These are phyloP conservation scores for Enteromius afrohamiltoni DNA, from an alignment of 2,797 vertebrate genomes.

Conservation along the genomic window DNA sequence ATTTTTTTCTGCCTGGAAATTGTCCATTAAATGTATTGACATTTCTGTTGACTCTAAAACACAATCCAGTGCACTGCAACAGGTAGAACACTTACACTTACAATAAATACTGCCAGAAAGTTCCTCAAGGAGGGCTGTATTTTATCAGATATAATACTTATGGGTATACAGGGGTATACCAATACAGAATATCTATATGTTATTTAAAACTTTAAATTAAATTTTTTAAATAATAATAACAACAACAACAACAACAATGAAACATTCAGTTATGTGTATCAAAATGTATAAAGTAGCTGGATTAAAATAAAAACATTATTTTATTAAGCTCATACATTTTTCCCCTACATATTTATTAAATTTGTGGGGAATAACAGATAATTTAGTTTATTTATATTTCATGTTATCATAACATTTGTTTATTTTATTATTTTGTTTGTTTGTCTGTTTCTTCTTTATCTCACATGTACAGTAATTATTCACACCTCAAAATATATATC, in stretches of 20 bases:
- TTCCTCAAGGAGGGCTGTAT: not conserved
- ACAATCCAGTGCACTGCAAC: not conserved
- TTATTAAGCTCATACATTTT: not conserved
- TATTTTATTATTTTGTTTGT: not conserved
- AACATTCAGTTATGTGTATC: not conserved
- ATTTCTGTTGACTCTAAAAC: not conserved
- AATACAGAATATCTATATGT: too few species aligned
- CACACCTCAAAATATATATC: not conserved
- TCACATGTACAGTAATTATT: constrained; percentile 18
- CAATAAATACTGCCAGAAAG: not conserved
- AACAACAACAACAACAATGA: too few species aligned
- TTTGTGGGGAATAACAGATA: not conserved
- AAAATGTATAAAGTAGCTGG: not conserved
- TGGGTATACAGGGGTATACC: too few species aligned
- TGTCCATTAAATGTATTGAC: not conserved
- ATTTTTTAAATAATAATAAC: too few species aligned
- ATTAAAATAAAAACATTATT: not conserved
- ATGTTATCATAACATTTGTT: not conserved
- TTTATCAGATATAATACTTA: not conserved
- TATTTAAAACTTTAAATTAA: too few species aligned
- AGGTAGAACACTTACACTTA: too few species aligned
- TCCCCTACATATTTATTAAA: not conserved
- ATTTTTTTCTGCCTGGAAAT: not conserved
- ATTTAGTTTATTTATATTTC: not conserved
- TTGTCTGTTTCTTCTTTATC: not conserved